These are phyloP conservation scores for Ditylenchus weischeri DNA, from an alignment of 2,888 invertebrate genomes.

Conservation along the genomic window DNA sequence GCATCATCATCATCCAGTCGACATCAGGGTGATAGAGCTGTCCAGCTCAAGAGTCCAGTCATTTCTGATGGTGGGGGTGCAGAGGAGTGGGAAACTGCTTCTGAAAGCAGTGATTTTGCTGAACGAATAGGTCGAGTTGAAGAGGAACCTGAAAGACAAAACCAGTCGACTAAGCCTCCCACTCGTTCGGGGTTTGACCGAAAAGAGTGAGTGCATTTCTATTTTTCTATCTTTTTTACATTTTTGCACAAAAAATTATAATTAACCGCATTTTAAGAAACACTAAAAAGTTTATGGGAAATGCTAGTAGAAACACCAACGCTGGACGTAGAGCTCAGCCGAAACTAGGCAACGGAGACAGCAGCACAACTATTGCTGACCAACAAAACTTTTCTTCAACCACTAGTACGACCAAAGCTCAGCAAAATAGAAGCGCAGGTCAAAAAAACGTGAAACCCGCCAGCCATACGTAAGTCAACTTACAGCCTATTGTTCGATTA, in stretches of 20 bases:
- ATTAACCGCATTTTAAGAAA: not conserved
- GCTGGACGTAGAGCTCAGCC: not conserved
- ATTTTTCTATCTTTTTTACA: too few species aligned
- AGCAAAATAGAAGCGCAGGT: conserved; percentile 20
- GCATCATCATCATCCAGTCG: not conserved
- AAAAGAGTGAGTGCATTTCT: too few species aligned
- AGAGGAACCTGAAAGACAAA: not conserved
- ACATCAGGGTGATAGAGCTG: conserved; percentile 8
- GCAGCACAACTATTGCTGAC: not conserved
- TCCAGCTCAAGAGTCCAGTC: conserved; percentile 40
- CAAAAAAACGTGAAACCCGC: conserved; percentile 57
- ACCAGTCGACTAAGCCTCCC: not conserved
- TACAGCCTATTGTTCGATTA: too few species aligned
- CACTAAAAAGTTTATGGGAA: not conserved
- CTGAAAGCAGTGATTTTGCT: conserved; percentile 72
- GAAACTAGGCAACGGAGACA: not conserved
- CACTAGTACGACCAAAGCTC: conserved; percentile 7
- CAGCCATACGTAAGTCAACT: conserved; percentile 44
- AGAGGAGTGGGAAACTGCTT: conserved; percentile 73
- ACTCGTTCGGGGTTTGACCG: too few species aligned
- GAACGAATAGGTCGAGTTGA: conserved; percentile 26
- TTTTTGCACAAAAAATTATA: too few species aligned
- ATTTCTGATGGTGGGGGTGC: conserved; percentile 43
- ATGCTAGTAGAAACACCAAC: not conserved
- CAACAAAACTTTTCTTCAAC: conserved; percentile 7